These are phyloP conservation scores for Phymanthus crucifer DNA, from an alignment of 92 coral and sea anemone species.

Conservation along the genomic window DNA sequence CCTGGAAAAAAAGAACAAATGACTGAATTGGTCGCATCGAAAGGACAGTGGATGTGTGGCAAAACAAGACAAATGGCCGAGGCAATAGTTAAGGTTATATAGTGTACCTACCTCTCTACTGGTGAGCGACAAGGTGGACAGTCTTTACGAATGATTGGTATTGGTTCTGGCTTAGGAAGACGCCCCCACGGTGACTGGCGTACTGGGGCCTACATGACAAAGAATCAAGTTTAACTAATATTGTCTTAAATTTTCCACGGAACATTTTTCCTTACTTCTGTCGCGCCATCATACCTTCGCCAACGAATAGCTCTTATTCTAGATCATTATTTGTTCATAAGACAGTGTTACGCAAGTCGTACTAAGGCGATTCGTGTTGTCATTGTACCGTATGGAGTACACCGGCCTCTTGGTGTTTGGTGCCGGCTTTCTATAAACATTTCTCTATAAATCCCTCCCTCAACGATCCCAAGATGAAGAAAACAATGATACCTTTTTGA, in stretches of 20 bases:
- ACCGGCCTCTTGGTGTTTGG: neutral
- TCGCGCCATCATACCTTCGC: too few species aligned
- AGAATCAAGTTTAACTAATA: neutral
- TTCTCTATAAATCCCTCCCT: too few species aligned
- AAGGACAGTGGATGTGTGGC: constrained; percentile 1
- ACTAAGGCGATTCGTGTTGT: too few species aligned
- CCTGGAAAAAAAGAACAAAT: constrained; percentile 52
- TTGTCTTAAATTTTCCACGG: too few species aligned
- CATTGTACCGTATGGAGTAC: neutral
- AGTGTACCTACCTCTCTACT: constrained; percentile 46
- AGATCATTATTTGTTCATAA: too few species aligned
- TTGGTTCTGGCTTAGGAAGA: constrained; percentile 21
- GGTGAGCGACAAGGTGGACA: constrained; percentile 73
- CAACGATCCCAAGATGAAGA: too few species aligned
- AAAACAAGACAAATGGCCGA: neutral
- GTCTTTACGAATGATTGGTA: constrained; percentile 29
- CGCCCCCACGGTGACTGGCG: constrained; percentile 31
- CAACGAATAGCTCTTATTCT: too few species aligned
- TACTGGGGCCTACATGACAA: constrained; percentile 27
- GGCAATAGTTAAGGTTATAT: neutral
- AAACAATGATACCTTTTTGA: constrained; percentile 44
- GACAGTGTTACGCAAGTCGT: too few species aligned
- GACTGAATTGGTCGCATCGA: constrained; percentile 8
- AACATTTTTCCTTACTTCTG: too few species aligned
- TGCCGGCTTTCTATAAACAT: too few species aligned